Evolutionary conservation across 1,140 invertebrate species (phyloP), one percentile per base, ranked within the genome.

Genomic region (Drosophila mayri): DNA sequence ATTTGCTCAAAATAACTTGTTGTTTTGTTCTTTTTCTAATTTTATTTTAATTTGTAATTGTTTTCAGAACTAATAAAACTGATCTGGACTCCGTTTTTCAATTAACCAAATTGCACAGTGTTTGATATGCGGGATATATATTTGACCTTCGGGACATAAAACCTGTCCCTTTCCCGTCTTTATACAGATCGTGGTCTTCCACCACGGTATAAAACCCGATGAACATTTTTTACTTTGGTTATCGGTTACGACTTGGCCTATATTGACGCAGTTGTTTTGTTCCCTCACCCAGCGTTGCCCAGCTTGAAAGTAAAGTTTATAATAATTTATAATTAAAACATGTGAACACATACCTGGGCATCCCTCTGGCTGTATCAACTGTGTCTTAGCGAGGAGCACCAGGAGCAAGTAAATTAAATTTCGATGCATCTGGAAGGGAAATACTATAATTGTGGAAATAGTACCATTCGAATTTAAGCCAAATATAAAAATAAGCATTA

Each of bases 381-480:
- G 12, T n/a, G n/a, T n/a, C n/a, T n/a, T 18, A 20, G 40, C 9
- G 8, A n/a, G 11, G 16, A 25, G 2, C 2, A 30, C 12, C 16
- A n/a, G 1, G 4, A 67, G 14, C 4, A 47, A 22, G 30, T 18
- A 47, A 22, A 25, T 10, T 11, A n/a, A 7, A 14, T 11, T 40
- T 64, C 7, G 16, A 14, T 32, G 9, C 35, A 49, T 47, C 1
- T 6, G 18, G 5, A 63, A 30, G 11, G 1, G 0, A 40, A 49
- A 16, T 22, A 16, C n/a, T 7, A n/a, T n/a, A n/a, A 1, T 11
- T 40, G 0, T 67, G 9, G 22, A 5, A 12, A 8, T 25, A 1
- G 1, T 0, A 30, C 0, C 1, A 3, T 25, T 6, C 8, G 10
- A 0, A 38, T 12, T 46, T 14, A 20, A 28, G 0, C 14, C 2